Conservation (phyloP, 2,113 vertebrate genomes). For the Ciconia boyciana region DNA sequence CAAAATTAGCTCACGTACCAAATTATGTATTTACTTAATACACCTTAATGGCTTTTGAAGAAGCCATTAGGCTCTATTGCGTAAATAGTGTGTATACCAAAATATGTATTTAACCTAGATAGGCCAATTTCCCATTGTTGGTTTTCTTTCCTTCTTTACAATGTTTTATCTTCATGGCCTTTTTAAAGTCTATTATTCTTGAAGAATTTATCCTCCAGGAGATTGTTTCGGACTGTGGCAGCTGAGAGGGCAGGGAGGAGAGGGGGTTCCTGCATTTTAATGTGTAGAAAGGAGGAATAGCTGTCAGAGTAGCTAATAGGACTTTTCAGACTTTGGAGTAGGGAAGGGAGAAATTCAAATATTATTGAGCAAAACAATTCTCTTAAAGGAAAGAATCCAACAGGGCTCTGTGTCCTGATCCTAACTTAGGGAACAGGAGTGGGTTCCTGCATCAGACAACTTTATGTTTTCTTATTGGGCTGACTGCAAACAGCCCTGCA, state of each 20-base stretch:
- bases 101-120: constrained; percentile 66
- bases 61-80: constrained; percentile 63
- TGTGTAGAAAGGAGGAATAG: not conserved
- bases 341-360: not conserved
- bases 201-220: constrained; percentile 27
- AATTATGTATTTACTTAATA: constrained; percentile 73
- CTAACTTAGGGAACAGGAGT: not conserved
- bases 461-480: not conserved
- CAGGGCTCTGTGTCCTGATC: not conserved
- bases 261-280: not conserved
- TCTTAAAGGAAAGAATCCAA: not conserved
- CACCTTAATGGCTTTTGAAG: constrained; percentile 73
- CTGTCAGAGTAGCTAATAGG: not conserved
- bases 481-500: not conserved
- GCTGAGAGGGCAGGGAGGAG: not conserved
- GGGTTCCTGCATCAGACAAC: not conserved
- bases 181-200: constrained; percentile 47
- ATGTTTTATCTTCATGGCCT: constrained; percentile 61
- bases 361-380: not conserved
- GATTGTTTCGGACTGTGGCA: not conserved
- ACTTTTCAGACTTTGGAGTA: not conserved
- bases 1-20: constrained; percentile 65
- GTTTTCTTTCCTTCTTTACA: constrained; percentile 42
- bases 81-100: constrained; percentile 54
- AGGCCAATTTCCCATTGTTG: constrained; percentile 50